Evolutionary conservation across 2,888 invertebrate species (phyloP).

Genomic region (Ectemnius lituratus): DNA sequence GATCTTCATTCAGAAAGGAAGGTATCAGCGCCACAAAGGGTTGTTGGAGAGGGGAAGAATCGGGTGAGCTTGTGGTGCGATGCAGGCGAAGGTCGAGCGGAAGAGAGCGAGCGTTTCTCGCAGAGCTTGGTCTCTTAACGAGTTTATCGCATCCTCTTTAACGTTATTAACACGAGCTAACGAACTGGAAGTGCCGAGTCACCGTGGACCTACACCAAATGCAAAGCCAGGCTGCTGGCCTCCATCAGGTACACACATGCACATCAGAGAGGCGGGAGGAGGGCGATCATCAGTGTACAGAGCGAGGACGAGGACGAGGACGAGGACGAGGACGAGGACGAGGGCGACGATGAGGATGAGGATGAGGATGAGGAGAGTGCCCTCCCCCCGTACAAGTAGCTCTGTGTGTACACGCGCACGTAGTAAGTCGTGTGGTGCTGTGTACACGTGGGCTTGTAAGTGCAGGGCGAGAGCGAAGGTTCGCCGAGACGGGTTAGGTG

Average conservation of each 20-base stretch:
- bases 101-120: constrained; percentile 31
- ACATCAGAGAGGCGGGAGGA: constrained; percentile 26
- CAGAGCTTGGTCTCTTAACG: constrained; percentile 59
- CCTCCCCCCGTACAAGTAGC: constrained; percentile 8
- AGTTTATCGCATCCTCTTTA: constrained; percentile 71
- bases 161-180: constrained; percentile 73
- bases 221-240: constrained; percentile 35
- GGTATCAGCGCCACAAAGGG: background rate
- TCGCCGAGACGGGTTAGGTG: constrained; percentile 63
- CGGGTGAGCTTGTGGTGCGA: background rate
- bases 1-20: background rate
- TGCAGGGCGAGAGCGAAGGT: constrained; percentile 52
- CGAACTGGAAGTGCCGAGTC: constrained; percentile 72
- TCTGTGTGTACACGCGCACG: too few relatives aligned
- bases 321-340: too few relatives aligned
- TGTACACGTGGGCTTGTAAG: constrained; percentile 54
- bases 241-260: constrained; percentile 51
- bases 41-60: background rate
- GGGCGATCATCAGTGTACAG: too few relatives aligned
- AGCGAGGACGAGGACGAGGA: too few relatives aligned
- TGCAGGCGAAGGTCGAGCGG: constrained; percentile 42
- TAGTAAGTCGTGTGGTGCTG: constrained; percentile 16
- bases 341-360: too few relatives aligned
- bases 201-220: constrained; percentile 56
- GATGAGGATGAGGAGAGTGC: constrained; percentile 5